These are phyloP conservation scores for Rhineura floridana DNA, from an alignment of 2,113 vertebrate genomes.

Conservation along the genomic window DNA sequence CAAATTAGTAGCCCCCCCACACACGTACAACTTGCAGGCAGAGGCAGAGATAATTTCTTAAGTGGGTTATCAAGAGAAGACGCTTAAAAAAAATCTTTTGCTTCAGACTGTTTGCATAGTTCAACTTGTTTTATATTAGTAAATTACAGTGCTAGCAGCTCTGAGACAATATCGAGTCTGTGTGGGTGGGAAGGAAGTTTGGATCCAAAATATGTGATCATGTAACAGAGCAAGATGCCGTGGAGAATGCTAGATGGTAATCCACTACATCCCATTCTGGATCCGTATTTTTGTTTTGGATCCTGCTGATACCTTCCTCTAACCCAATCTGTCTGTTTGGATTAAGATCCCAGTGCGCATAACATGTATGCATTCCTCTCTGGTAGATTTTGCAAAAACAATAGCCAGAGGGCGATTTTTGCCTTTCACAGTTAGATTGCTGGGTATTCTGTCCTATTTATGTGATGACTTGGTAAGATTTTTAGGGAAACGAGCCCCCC, in stretches of 20 bases:
- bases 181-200: constrained; percentile 65
- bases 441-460: constrained; percentile 26
- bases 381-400: constrained; percentile 16
- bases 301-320: background rate
- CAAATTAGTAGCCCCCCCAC: constrained; percentile 28
- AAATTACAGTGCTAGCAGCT: constrained; percentile 48
- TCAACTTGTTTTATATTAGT: constrained; percentile 36
- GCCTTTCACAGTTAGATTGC: constrained; percentile 10
- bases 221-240: background rate
- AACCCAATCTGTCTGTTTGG: constrained; percentile 3
- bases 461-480: background rate
- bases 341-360: constrained; percentile 5
- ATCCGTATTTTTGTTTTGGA: background rate
- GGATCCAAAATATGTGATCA: constrained; percentile 24
- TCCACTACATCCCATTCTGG: background rate
- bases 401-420: constrained; percentile 4
- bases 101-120: constrained; percentile 18
- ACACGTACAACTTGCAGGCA: constrained; percentile 30
- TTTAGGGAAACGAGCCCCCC: background rate
- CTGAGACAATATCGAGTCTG: constrained; percentile 7
- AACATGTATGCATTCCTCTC: background rate
- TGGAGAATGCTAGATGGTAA: background rate
- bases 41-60: constrained; percentile 58
- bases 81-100: constrained; percentile 1
- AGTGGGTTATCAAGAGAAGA: constrained; percentile 28